Conservation (phyloP, 64 coral and sea anemone species). For the Porites australiensis region DNA sequence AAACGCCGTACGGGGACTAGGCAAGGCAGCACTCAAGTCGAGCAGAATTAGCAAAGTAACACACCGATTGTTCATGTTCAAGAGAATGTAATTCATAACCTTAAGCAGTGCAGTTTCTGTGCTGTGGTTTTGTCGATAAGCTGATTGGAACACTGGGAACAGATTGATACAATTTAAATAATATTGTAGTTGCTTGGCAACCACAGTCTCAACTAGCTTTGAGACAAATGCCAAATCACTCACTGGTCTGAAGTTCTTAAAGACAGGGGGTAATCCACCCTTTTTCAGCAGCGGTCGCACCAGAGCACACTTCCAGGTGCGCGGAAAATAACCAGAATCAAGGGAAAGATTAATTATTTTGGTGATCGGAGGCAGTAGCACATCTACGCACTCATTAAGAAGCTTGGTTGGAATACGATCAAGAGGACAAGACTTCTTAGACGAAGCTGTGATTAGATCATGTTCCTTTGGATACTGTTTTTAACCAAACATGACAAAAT, state of each 20-base stretch:
- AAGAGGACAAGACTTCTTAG: too few relatives aligned
- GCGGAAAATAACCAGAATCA: constrained; percentile 5
- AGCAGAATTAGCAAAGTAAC: constrained; percentile 27
- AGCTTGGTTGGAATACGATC: not conserved
- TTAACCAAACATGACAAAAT: too few relatives aligned
- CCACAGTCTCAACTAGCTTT: constrained; percentile 10
- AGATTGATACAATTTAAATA: constrained; percentile 17
- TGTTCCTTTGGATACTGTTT: too few relatives aligned
- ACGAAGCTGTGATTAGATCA: too few relatives aligned
- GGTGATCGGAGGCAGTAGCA: constrained; percentile 14
- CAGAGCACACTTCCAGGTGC: constrained; percentile 5
- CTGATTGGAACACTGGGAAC: constrained; percentile 4
- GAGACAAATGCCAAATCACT: constrained; percentile 3
- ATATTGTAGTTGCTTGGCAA: not conserved
- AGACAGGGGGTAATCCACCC: not conserved
- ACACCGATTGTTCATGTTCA: constrained; percentile 7
- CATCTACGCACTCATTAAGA: not conserved
- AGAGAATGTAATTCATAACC: constrained; percentile 8
- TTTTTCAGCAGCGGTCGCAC: constrained; percentile 1
- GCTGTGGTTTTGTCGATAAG: not conserved
- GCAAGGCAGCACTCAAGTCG: constrained; percentile 28
- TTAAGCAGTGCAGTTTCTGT: too few relatives aligned
- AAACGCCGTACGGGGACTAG: too few relatives aligned
- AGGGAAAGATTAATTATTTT: not conserved
- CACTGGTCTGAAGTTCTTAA: not conserved